Conservation (phyloP, 1,140 invertebrate species). For the Helicorthomorpha holstii region DNA sequence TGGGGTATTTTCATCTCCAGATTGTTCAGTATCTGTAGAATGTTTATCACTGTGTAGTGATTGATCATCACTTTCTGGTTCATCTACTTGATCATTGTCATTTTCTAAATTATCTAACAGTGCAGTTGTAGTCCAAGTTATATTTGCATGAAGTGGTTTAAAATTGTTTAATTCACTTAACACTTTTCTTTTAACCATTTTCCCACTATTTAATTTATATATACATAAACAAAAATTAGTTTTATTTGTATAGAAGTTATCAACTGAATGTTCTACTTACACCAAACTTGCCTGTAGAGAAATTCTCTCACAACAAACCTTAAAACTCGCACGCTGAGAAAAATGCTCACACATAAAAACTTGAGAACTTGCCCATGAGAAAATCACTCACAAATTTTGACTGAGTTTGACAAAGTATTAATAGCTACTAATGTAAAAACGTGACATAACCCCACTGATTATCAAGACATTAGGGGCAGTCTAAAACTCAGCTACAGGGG, state of each 20-base stretch:
- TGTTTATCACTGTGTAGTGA: conserved; percentile 1
- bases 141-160: too few species aligned
- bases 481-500: neutral
- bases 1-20: neutral
- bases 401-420: neutral
- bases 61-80: neutral
- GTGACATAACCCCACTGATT: neutral
- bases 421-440: neutral
- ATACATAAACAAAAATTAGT: neutral
- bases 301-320: neutral
- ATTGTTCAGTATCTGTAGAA: neutral
- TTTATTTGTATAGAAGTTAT: neutral
- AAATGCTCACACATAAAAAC: neutral
- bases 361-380: neutral
- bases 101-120: neutral
- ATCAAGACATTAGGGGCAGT: neutral
- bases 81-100: neutral
- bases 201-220: neutral
- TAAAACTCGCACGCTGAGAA: neutral
- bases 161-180: neutral
- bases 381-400: neutral
- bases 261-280: neutral
- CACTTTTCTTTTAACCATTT: neutral
- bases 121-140: neutral
- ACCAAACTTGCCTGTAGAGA: neutral